Base-by-base conservation (phyloP, 37 sponge, comb jelly and placozoan genomes). In the Agelas oroides region DNA sequence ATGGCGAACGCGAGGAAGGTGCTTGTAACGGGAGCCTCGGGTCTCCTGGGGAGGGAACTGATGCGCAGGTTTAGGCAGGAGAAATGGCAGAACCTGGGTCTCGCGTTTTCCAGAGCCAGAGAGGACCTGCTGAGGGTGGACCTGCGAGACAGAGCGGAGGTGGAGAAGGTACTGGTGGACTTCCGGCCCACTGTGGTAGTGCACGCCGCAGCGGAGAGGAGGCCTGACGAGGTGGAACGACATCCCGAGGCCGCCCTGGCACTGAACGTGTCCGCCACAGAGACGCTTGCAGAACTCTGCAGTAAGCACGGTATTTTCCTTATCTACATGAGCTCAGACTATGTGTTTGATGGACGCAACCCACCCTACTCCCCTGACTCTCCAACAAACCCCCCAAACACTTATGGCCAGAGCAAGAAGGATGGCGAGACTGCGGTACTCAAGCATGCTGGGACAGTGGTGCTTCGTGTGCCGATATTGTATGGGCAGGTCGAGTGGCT, bases 141-240 rank as follows among this genome's bases (percentile, higher is more conserved):
- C 60, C 63, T 96, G 13, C 23, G 71, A 5, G 86, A 96, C 20
- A 34, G n/a, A 21, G 32, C 0, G 19, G 57, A 81, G 46, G 89
- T 93, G 11, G 82, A 90, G 25, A 52, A 21, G 34, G 70, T 93
- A 1, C 24, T 96, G 23, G 65, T 56, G 19, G 73, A 90, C n/a
- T 86, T 86, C 54, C 23, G 75, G 24, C 96, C 96, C 16, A 21
- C 60, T 5, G 83, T 96, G 13, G 89, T 96, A 33, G 79, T 96
- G 30, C 94, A 96, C 55, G 56, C 89, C 56, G 96, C 96, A 56
- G 96, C 96, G 33, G 96, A 96, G 62, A 90, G 96, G 30, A 87
- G 96, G 32, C 96, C 96, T 15, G 96, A 96, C 54, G 82, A 84
- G 32, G 94, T 96, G 13, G 85, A 93, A 52, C 87, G 81, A 59